phyloP scores from a whole-genome alignment of 2,797 vertebrate species.

The Artibeus jamaicensis region DNA sequence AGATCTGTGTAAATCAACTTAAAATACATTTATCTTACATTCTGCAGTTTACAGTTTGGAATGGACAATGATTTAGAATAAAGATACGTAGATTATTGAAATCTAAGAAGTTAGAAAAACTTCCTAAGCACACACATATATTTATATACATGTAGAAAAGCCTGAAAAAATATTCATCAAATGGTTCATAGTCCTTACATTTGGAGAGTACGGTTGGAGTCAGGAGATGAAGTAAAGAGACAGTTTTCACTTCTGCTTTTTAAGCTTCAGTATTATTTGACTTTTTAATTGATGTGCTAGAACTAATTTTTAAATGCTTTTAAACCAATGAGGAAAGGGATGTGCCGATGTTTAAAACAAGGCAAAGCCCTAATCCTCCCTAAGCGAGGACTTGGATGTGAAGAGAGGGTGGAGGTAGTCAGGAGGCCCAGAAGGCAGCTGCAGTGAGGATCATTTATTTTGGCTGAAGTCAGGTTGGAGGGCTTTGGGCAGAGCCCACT shows the following conservation, averaged over 20 bases:
- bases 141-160: not conserved
- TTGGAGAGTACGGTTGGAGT: not conserved
- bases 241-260: not conserved
- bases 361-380: not conserved
- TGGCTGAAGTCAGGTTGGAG: fast-evolving
- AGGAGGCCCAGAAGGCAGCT: not conserved
- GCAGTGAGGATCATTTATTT: not conserved
- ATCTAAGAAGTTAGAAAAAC: not conserved
- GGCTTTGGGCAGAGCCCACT: not conserved
- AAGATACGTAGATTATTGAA: not conserved
- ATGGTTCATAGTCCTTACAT: not conserved
- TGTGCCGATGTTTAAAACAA: not conserved
- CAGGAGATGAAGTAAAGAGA: not conserved
- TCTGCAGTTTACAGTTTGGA: not conserved
- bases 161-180: not conserved
- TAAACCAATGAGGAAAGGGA: not conserved
- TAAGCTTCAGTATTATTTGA: not conserved
- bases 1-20: not conserved
- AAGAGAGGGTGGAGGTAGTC: not conserved
- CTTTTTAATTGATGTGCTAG: not conserved
- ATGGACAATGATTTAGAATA: not conserved
- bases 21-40: not conserved
- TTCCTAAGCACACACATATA: not conserved
- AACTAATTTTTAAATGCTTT: not conserved
- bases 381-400: not conserved